These are phyloP conservation scores for Psylliodes chrysocephalus DNA, from an alignment of 2,888 invertebrate genomes.

Conservation along the genomic window DNA sequence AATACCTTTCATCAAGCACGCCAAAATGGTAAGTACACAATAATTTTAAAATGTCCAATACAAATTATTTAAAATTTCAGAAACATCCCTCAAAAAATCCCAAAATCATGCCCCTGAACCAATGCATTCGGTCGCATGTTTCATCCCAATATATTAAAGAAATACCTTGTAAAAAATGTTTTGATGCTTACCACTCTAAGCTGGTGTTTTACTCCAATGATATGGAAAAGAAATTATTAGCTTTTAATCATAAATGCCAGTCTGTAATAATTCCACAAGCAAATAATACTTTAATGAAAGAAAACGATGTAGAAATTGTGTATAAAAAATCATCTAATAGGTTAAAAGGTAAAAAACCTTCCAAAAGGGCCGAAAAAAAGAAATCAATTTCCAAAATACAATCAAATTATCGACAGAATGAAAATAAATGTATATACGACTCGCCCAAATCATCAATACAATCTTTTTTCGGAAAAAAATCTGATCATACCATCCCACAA, in stretches of 20 bases:
- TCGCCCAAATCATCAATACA: no score
- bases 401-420: no score
- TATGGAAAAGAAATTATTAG: background rate
- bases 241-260: background rate
- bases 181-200: constrained; percentile 26
- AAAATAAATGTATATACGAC: no score
- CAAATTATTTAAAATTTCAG: background rate
- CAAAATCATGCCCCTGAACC: no score
- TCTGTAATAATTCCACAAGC: background rate
- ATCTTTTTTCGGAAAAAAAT: no score
- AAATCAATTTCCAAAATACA: no score
- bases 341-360: background rate
- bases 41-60: background rate
- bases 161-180: constrained; percentile 20
- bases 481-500: no score
- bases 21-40: constrained; percentile 71
- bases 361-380: no score
- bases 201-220: constrained; percentile 4
- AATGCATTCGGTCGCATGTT: no score
- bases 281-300: background rate
- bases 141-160: no score
- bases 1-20: constrained; percentile 84
- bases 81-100: no score
- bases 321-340: background rate
- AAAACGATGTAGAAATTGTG: background rate